Conservation (phyloP, 1,140 invertebrate genomes). For the Hylaeus volcanicus region DNA sequence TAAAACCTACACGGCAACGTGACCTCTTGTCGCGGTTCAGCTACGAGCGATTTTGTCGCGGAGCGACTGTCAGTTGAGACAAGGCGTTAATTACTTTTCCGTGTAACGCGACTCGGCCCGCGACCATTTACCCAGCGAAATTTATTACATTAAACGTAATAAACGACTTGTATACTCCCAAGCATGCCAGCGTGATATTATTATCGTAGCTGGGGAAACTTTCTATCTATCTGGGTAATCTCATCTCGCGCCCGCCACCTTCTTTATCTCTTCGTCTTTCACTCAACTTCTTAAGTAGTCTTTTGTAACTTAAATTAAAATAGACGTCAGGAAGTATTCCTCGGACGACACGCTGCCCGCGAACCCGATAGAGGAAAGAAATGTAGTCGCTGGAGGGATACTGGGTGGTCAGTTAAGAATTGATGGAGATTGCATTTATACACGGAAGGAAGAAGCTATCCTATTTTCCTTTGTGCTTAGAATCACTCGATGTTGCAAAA, state of each 20-base stretch:
- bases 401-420: too few species aligned
- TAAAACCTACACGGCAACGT: too few species aligned
- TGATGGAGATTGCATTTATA: too few species aligned
- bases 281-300: slow-evolving; percentile 50
- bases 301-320: slow-evolving; percentile 64
- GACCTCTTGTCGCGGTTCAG: too few species aligned
- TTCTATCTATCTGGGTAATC: slow-evolving; percentile 61
- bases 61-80: too few species aligned
- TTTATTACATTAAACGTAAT: slow-evolving; percentile 44
- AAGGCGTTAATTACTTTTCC: background rate
- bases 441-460: too few species aligned
- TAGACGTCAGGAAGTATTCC: slow-evolving; percentile 37
- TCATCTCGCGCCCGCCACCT: slow-evolving; percentile 51
- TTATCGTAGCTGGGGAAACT: slow-evolving; percentile 52
- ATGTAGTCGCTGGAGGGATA: background rate
- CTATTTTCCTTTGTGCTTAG: too few species aligned
- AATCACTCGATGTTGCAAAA: too few species aligned
- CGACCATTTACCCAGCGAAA: slow-evolving; percentile 37
- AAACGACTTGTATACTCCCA: slow-evolving; percentile 35
- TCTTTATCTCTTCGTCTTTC: slow-evolving; percentile 54
- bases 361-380: background rate
- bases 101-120: background rate
- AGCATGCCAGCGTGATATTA: slow-evolving; percentile 52
- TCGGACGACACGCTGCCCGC: background rate
- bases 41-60: too few species aligned